Conservation (phyloP, 1,140 invertebrate species). For the Diploscapter pachys region DNA sequence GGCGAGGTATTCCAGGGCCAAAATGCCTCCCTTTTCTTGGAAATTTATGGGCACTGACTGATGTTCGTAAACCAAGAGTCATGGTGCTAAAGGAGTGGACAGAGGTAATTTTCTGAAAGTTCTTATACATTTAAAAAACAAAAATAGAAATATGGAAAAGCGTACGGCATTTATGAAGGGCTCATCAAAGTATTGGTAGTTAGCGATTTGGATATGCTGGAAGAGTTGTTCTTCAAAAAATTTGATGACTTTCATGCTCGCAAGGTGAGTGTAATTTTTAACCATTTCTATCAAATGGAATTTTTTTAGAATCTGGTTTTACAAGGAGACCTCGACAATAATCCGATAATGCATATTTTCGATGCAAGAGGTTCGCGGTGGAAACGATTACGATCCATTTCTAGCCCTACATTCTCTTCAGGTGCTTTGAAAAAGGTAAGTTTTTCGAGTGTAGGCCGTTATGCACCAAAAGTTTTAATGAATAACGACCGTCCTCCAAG, state of each 20-base stretch:
- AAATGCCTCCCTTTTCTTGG: conserved; percentile 8
- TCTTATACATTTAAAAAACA: conserved; percentile 39
- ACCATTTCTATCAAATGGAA: background rate
- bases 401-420: conserved; percentile 4
- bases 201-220: conserved; percentile 59
- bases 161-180: conserved; percentile 58
- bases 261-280: conserved; percentile 36
- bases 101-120: conserved; percentile 18
- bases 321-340: conserved; percentile 15
- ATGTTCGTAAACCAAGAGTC: conserved; percentile 1
- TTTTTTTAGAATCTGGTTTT: conserved; percentile 12
- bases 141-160: conserved; percentile 60
- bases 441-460: background rate
- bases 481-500: too few relatives aligned
- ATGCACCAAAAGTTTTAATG: background rate
- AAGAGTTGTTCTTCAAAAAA: conserved; percentile 62
- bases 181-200: conserved; percentile 60
- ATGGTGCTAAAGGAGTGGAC: background rate
- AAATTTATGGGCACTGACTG: conserved; percentile 6
- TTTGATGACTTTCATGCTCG: conserved; percentile 62
- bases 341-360: conserved; percentile 23
- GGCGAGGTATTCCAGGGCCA: conserved; percentile 18
- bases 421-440: conserved; percentile 25
- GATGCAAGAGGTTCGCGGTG: conserved; percentile 14
- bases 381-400: conserved; percentile 8